These are phyloP conservation scores for Dipus sagitta DNA, from an alignment of 2,797 vertebrate genomes.

Conservation along the genomic window DNA sequence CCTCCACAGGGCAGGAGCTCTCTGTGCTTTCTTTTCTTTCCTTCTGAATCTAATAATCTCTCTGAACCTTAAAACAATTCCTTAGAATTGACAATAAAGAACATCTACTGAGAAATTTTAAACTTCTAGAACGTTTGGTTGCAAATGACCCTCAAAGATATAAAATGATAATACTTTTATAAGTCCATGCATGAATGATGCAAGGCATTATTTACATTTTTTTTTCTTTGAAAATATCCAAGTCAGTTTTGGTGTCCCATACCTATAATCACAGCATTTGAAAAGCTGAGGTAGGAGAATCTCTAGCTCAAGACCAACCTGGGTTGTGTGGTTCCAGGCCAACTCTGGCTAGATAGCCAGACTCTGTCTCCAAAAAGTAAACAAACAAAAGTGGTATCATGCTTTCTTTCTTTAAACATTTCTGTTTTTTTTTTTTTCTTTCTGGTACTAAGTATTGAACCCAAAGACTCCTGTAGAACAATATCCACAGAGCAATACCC, in stretches of 20 bases:
- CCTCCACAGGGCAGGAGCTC: too few species aligned
- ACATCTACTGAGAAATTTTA: not conserved
- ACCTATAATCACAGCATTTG: too few species aligned
- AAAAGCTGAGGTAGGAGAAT: not conserved
- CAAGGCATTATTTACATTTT: not conserved
- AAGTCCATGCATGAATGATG: not conserved
- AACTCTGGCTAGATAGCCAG: not conserved
- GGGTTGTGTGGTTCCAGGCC: not conserved
- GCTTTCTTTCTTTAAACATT: too few species aligned
- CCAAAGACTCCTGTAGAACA: too few species aligned
- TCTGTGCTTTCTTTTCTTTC: too few species aligned
- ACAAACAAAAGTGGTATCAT: not conserved
- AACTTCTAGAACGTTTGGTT: constrained; percentile 1
- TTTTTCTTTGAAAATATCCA: constrained; percentile 8
- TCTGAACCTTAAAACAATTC: too few species aligned
- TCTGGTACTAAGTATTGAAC: not conserved
- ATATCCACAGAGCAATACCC: not conserved
- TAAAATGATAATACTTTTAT: not conserved
- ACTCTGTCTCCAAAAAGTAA: not conserved
- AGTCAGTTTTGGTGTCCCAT: not conserved
- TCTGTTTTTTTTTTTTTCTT: not conserved
- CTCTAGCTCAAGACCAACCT: not conserved
- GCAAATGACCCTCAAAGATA: not conserved
- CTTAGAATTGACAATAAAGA: not conserved
- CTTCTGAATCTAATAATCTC: too few species aligned